These are phyloP conservation scores for Ciconia stormi DNA, from an alignment of 2,113 vertebrate species.

Conservation along the genomic window DNA sequence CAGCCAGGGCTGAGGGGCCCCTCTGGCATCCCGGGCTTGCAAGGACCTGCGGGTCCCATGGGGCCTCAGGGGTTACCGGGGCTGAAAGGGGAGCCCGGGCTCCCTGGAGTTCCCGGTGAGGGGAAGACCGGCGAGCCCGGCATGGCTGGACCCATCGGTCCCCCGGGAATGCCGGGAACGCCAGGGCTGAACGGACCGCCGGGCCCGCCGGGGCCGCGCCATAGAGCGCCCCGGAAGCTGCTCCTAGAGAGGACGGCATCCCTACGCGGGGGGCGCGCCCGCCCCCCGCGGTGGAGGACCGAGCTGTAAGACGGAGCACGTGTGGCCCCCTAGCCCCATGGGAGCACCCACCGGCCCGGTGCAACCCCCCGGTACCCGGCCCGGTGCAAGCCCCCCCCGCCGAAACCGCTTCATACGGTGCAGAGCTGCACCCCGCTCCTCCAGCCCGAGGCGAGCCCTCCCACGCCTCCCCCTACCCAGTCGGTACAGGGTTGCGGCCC, in stretches of 20 bases:
- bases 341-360: too few species aligned
- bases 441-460: too few species aligned
- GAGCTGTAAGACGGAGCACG: too few species aligned
- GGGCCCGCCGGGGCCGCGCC: slow-evolving; percentile 77
- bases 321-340: not conserved
- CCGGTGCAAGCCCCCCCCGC: too few species aligned
- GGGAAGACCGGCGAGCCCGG: slow-evolving; percentile 86
- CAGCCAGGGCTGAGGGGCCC: slow-evolving; percentile 88
- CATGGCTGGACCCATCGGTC: slow-evolving; percentile 85
- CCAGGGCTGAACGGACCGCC: slow-evolving; percentile 84
- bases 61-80: slow-evolving; percentile 92
- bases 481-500: not conserved
- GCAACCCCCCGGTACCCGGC: too few species aligned
- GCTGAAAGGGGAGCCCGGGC: slow-evolving; percentile 87
- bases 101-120: slow-evolving; percentile 84
- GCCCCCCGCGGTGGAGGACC: not conserved
- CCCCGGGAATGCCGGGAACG: slow-evolving; percentile 85
- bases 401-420: not conserved
- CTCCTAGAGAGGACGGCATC: accelerated
- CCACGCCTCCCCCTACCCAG: not conserved
- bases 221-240: not conserved
- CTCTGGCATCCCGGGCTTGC: slow-evolving; percentile 92
- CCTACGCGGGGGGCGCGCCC: accelerated
- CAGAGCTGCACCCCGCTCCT: not conserved
- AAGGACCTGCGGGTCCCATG: slow-evolving; percentile 92